Evolutionary conservation across 2,113 vertebrate genomes (phyloP), one percentile per base, ranked within the genome.

Genomic region (Laterallus jamaicensis): DNA sequence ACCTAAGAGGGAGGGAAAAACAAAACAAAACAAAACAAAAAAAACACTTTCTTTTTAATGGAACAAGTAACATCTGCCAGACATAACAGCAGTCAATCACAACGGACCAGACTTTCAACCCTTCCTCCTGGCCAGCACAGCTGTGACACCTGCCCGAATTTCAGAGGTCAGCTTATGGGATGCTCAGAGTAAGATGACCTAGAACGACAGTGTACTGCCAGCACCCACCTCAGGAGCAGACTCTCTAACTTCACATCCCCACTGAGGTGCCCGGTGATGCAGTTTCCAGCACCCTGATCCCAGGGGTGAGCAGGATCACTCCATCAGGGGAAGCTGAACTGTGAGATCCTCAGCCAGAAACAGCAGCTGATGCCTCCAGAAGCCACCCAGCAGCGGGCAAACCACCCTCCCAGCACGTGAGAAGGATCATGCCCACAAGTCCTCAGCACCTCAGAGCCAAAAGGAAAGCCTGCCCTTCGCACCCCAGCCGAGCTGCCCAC

Each of bases 1-100:
- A 99, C 97, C 99, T 99, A 98, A 49, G 54, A 96, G 93, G 90
- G 77, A 97, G 93, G 91, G 96, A 97, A 96, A 92, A 87, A 94
- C 74, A 96, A 94, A 96, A 91, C 44, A 77, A 97, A 94, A 91
- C 49, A 88, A 91, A 91, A 86, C 86, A 73, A 77, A 76, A 92
- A 71, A 94, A 95, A 89, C 14, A 76, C 77, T 91, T 96, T 85
- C 87, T 95, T 96, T 96, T 97, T 95, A 96, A 90, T 91, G 84
- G 91, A 95, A 94, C 86, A 97, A 90, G 92, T 82, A 96, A 97
- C 84, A 95, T 95, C 90, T 95, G 74, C 96, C 70, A 93, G 88
- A 97, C 75, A 95, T 66, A 95, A 95, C 1, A 96, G 93, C 86
- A 96, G 90, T 94, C 92, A 96, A 96, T 96, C 86, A 96, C 91